These are phyloP conservation scores for Verasper variegatus DNA, from an alignment of 2,113 vertebrate genomes.

Conservation along the genomic window DNA sequence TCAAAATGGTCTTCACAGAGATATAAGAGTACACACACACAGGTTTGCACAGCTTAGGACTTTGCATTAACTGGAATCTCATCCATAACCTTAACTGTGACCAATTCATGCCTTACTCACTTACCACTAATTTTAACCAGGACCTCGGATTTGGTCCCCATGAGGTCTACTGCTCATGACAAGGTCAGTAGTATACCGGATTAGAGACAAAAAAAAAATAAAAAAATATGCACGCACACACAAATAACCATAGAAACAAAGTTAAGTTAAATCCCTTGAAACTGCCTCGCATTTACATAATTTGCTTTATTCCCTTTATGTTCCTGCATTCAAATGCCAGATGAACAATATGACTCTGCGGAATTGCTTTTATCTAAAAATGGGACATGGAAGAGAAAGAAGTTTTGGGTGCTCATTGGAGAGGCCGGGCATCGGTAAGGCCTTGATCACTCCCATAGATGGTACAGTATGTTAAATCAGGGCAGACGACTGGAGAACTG, in stretches of 20 bases:
- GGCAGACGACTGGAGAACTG: slow-evolving; percentile 30
- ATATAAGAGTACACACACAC: not conserved
- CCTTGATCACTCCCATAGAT: slow-evolving; percentile 53
- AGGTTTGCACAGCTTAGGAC: too few relatives aligned
- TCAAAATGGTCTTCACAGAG: too few relatives aligned
- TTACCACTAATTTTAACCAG: too few relatives aligned
- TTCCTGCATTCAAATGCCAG: slow-evolving; percentile 32
- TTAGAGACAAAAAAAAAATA: too few relatives aligned
- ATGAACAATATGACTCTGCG: slow-evolving; percentile 31
- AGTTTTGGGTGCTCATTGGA: slow-evolving; percentile 12
- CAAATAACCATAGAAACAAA: not conserved
- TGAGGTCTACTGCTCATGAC: too few relatives aligned
- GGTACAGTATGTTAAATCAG: slow-evolving; percentile 38
- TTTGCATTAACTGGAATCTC: too few relatives aligned
- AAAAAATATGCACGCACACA: not conserved
- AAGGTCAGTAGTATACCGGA: too few relatives aligned
- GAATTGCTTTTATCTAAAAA: slow-evolving; percentile 57
- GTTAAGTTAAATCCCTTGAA: slow-evolving; percentile 4
- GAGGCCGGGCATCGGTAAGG: slow-evolving; percentile 23
- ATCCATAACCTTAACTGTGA: too few relatives aligned
- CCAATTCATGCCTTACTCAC: too few relatives aligned
- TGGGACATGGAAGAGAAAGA: slow-evolving; percentile 42
- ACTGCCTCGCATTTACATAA: slow-evolving; percentile 4
- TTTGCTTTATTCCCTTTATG: slow-evolving; percentile 29
- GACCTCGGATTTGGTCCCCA: too few relatives aligned